Evolutionary conservation across 2,113 vertebrate species (phyloP), one percentile per base, ranked within the genome.

Genomic region (Megaptera novaeangliae): DNA sequence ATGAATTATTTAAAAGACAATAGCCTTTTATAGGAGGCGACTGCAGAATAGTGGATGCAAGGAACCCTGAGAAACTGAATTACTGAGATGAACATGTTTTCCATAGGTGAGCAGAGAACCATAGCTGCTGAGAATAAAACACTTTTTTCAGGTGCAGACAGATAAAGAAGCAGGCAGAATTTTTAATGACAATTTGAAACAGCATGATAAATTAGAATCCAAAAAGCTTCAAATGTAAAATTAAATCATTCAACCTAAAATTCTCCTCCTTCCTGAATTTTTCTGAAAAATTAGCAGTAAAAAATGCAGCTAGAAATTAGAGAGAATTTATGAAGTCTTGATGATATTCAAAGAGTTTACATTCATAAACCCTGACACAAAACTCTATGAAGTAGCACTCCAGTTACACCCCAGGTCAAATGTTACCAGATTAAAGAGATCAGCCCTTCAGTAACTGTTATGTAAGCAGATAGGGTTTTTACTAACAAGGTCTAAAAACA

Each of bases 171-270:
- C n/a, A 72, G 23, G 14, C 17, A 90, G 18, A 82, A 14, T 61
- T 68, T 69, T 78, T 34, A 78, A 90, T 69, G n/a, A 85, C 46
- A 72, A 85, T 64, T 55, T 85, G 5, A 90, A 61, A 71, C 6
- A 64, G 10, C 9, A 44, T 46, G 13, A 44, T 17, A 31, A 34
- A 61, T 36, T 89, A 27, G 27, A 61, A 59, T 36, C 29, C 13
- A 69, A 72, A 88, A 66, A 36, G 0, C 3, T 57, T 91, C 41
- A 90, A 91, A 84, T 39, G 7, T 21, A 90, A 90, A 85, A 71
- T 69, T 94, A 20, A 27, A 36, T 90, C 23, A 78, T 23, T 85
- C 41, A 78, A 27, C 1, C 12, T 63, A 84, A 92, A 68, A 85
- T 71, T 59, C 12, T 77, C 41, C 59, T 75, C 25, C 68, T n/a